Evolutionary conservation across 2,888 invertebrate genomes (phyloP), one percentile per base, ranked within the genome.

Genomic region (Torymus auratus): DNA sequence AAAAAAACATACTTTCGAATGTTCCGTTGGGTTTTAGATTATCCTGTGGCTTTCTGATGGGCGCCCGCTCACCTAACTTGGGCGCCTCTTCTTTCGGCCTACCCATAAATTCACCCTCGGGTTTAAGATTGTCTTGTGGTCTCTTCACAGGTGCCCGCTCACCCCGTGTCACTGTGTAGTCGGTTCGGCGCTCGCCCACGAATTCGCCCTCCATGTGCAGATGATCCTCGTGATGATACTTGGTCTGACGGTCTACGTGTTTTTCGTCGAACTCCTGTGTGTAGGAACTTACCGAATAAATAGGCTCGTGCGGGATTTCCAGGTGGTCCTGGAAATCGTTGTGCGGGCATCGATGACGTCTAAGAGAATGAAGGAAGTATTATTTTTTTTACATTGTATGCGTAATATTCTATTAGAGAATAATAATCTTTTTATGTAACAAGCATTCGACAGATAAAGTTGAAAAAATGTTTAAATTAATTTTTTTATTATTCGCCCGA

Each of bases 271-370:
- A 94, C 88, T 94, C 94, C 86, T 93, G 92, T 85, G 92, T 92
- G 90, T 94, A 94, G 67, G 94, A 94, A 85, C 94, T 93, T 81
- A 93, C 88, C 2, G 89, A 84, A 68, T 83, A 84, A 2, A 88
- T 84, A 41, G 88, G 89, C 81, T 84, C 88, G 64, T 87, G 86
- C 1, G 88, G 82, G 10, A 90, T 84, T 41, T 91, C 89, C 15
- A 90, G 80, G 70, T 89, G 88, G 53, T 91, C 91, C 75, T 89
- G 86, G 12, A 88, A 87, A 2, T 88, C 85, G 88, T 93, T 94
- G 91, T 96, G 96, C 85, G 95, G 94, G 91, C 97, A 97, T 88
- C 95, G 94, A 92, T 97, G 97, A 85, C 96, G 96, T 90, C 97
- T 97, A 91, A 41, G 41, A 7, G 14, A 58, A n/a, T 52, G 14